Conservation (phyloP, 2,888 invertebrate species). For the Lasius fuliginosus region DNA sequence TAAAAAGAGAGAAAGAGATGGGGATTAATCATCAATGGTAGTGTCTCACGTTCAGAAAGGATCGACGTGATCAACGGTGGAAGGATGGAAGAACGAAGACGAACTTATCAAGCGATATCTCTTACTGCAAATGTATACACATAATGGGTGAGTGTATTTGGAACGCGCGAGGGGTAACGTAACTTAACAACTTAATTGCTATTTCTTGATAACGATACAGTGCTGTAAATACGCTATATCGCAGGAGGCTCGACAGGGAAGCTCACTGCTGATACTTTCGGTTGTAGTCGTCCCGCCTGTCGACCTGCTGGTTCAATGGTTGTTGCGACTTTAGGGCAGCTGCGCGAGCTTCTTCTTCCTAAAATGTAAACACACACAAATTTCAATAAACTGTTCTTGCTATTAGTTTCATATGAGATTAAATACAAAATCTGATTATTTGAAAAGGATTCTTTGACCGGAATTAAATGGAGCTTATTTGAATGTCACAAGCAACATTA, state of each 20-base stretch:
- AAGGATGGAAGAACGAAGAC: slow-evolving; percentile 12
- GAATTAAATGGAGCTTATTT: background rate
- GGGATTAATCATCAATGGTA: slow-evolving; percentile 26
- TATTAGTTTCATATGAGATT: background rate
- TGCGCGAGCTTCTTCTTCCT: slow-evolving; percentile 89
- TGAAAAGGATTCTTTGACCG: background rate
- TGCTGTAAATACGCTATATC: slow-evolving; percentile 48
- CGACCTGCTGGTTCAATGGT: slow-evolving; percentile 79
- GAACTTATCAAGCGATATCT: slow-evolving; percentile 32
- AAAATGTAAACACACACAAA: slow-evolving; percentile 16
- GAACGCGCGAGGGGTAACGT: slow-evolving; percentile 48
- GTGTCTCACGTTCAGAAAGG: slow-evolving; percentile 35
- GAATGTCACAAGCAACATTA: background rate
- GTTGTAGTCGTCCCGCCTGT: slow-evolving; percentile 81
- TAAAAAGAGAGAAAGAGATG: background rate
- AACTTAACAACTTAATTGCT: slow-evolving; percentile 69
- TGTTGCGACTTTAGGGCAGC: slow-evolving; percentile 79
- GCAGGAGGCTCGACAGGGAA: slow-evolving; percentile 27
- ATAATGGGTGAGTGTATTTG: slow-evolving; percentile 50
- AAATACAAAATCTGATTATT: background rate
- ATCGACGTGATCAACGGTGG: slow-evolving; percentile 1
- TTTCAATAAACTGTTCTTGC: background rate
- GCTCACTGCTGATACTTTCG: slow-evolving; percentile 76
- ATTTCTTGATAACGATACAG: slow-evolving; percentile 58
- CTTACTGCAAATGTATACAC: slow-evolving; percentile 57